These are phyloP conservation scores for Venturia canescens DNA, from an alignment of 1,140 invertebrate species.

Conservation along the genomic window DNA sequence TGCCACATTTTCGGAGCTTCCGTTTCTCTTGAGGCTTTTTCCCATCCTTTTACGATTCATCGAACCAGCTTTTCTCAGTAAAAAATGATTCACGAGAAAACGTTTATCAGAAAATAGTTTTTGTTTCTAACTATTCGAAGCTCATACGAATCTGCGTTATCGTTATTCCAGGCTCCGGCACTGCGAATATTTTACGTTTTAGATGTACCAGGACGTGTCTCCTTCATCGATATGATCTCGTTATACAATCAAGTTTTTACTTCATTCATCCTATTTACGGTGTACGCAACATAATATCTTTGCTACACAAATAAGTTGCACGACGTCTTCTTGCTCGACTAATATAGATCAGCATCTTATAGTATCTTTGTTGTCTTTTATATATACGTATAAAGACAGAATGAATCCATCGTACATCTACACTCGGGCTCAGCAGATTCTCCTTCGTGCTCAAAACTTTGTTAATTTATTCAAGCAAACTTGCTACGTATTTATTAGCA, in stretches of 20 bases:
- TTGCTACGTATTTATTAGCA: constrained; percentile 50
- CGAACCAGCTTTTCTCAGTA: background rate
- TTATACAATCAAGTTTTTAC: constrained; percentile 15
- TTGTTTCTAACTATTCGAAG: too few relatives aligned
- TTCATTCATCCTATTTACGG: constrained; percentile 10
- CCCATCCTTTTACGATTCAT: background rate
- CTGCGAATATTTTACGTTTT: background rate
- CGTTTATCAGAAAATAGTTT: too few relatives aligned
- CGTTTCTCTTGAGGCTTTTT: background rate
- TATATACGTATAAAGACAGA: background rate
- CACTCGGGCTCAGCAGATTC: background rate
- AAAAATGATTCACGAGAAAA: background rate
- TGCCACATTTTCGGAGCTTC: background rate
- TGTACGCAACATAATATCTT: constrained; percentile 7
- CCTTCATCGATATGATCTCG: constrained; percentile 16
- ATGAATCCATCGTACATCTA: constrained; percentile 24
- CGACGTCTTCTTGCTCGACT: background rate
- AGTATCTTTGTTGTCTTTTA: constrained; percentile 24
- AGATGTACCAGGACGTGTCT: background rate
- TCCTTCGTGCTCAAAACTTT: constrained; percentile 40
- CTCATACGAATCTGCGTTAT: too few relatives aligned
- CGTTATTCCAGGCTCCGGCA: background rate
- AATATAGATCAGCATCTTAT: constrained; percentile 1
- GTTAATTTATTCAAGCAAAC: constrained; percentile 50
- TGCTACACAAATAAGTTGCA: background rate